Conservation (phyloP, 2,797 vertebrate genomes). For the Sebastes goodei region DNA sequence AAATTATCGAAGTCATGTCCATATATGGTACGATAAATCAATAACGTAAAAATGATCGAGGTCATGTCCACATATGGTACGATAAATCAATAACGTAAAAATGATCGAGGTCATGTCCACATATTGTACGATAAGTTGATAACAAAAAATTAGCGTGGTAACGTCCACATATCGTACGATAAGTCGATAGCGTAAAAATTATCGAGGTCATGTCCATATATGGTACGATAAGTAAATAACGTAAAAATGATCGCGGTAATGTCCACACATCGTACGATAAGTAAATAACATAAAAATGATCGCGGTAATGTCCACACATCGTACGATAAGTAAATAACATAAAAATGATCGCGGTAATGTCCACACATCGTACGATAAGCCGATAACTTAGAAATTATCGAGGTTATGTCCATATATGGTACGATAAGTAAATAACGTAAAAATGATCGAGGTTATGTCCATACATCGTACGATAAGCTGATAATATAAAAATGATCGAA, state of each 20-base stretch:
- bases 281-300: fast-evolving
- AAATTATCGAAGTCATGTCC: fast-evolving
- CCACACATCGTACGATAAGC: fast-evolving
- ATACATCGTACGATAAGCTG: not conserved
- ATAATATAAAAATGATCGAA: not conserved
- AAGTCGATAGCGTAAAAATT: too few species aligned
- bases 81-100: too few species aligned
- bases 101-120: too few species aligned
- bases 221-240: fast-evolving
- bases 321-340: not conserved
- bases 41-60: fast-evolving
- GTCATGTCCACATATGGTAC: too few species aligned
- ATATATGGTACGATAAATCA: too few species aligned
- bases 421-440: fast-evolving
- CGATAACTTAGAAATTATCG: fast-evolving
- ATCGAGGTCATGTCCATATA: fast-evolving
- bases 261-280: not conserved
- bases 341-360: fast-evolving
- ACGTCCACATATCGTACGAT: too few species aligned
- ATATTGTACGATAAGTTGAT: too few species aligned
- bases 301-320: fast-evolving
- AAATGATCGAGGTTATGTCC: not conserved
- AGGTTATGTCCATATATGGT: not conserved
- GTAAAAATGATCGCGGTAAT: fast-evolving
- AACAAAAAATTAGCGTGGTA: fast-evolving